phyloP scores from a whole-genome alignment of 92 coral and sea anemone species.

The Zoanthus sociatus region DNA sequence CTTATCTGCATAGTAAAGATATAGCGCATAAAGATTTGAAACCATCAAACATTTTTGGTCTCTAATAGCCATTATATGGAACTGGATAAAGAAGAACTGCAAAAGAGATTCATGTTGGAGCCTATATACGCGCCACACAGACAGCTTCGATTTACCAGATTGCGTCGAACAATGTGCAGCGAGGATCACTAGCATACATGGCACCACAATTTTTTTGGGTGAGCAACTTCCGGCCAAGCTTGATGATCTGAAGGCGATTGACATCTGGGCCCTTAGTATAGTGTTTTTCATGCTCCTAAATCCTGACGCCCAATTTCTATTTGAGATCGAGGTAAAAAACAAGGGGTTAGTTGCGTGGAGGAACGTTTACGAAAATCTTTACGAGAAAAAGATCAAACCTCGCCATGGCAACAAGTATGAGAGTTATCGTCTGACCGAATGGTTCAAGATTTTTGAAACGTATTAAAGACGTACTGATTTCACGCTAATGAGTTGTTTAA shows the following conservation, averaged over 20 bases:
- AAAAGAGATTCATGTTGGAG: conserved; percentile 17
- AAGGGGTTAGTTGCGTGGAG: conserved; percentile 22
- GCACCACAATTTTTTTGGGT: neutral
- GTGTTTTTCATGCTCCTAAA: conserved; percentile 29
- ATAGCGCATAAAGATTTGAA: conserved; percentile 52
- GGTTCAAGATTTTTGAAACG: conserved; percentile 26
- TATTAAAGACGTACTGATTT: conserved; percentile 17
- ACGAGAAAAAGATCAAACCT: conserved; percentile 14
- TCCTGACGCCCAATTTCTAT: neutral
- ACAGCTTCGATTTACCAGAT: neutral
- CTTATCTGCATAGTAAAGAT: conserved; percentile 21
- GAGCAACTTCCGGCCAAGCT: conserved; percentile 19
- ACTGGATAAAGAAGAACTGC: conserved; percentile 34
- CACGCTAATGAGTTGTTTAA: neutral
- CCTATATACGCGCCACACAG: conserved; percentile 8
- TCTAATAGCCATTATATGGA: conserved; percentile 32
- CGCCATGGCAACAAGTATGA: conserved; percentile 27
- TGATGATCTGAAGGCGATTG: conserved; percentile 29
- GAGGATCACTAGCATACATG: neutral
- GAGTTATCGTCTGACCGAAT: conserved; percentile 21
- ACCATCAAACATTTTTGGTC: conserved; percentile 47
- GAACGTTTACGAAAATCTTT: conserved; percentile 4
- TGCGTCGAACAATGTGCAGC: neutral
- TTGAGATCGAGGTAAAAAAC: conserved; percentile 30
- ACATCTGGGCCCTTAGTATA: conserved; percentile 33